A percentile compares a stretch with the other conserved stretches of the same genome.
Evolutionary conservation across 92 coral and sea anemone genomes (phyloP).

Genomic region (Palythoa grandis): DNA sequence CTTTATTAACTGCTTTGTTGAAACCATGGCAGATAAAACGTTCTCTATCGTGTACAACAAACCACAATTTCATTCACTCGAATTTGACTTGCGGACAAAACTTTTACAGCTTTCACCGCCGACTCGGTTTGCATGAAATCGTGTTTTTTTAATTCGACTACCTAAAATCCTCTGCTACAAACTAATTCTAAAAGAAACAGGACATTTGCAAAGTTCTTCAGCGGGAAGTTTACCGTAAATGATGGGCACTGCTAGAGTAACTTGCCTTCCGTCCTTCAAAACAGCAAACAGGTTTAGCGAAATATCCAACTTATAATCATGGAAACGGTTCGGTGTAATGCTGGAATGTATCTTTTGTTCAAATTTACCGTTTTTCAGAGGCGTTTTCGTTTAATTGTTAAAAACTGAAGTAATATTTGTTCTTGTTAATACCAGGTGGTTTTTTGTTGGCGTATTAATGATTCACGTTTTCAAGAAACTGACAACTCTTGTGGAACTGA

Average conservation of each 20-base stretch:
- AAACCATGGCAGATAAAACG: neutral
- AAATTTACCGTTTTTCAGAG: neutral
- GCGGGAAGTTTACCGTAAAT: neutral
- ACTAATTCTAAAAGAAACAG: neutral
- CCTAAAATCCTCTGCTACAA: neutral
- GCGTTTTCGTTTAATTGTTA: neutral
- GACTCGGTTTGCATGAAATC: neutral
- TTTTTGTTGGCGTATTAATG: neutral
- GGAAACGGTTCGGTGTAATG: neutral
- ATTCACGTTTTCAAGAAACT: neutral
- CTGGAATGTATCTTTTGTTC: slow-evolving; percentile 33
- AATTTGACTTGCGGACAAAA: neutral
- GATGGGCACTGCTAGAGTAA: neutral
- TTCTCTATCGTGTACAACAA: neutral
- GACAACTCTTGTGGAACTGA: neutral
- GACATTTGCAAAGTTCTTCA: neutral
- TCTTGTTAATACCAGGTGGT: neutral
- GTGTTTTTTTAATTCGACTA: neutral
- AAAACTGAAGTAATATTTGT: neutral
- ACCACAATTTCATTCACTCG: neutral
- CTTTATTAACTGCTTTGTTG: neutral
- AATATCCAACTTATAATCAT: neutral
- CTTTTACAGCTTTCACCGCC: neutral
- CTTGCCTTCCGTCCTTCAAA: neutral
- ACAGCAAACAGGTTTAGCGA: neutral